These are phyloP conservation scores for Pseudolycoriella hygida DNA, from an alignment of 2,888 invertebrate species.

Conservation along the genomic window DNA sequence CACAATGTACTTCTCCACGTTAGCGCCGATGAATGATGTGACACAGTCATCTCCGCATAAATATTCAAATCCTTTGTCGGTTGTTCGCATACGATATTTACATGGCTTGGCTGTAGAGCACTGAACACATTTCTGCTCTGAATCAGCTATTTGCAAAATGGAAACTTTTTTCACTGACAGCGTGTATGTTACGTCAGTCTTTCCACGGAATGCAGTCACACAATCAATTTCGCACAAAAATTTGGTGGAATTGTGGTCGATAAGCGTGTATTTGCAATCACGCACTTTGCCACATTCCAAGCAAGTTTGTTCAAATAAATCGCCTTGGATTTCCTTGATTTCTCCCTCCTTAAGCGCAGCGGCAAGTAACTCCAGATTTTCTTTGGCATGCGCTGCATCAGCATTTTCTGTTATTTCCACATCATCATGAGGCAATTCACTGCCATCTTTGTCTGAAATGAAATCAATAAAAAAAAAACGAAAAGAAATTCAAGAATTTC, in stretches of 20 bases:
- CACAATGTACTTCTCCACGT: slow-evolving; percentile 35
- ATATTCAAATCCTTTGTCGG: slow-evolving; percentile 32
- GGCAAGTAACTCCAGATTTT: neutral
- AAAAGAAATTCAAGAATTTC: neutral
- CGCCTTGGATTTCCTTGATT: slow-evolving; percentile 29
- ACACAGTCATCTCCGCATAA: slow-evolving; percentile 35
- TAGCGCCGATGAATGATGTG: slow-evolving; percentile 34
- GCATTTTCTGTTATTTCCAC: slow-evolving; percentile 16
- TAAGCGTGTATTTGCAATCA: slow-evolving; percentile 25
- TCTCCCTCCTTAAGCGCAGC: slow-evolving; percentile 21
- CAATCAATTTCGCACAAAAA: slow-evolving; percentile 35
- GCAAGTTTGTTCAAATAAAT: slow-evolving; percentile 25
- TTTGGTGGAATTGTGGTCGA: slow-evolving; percentile 20
- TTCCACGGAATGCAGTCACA: slow-evolving; percentile 28
- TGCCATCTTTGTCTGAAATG: slow-evolving; percentile 31
- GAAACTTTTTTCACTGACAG: slow-evolving; percentile 20
- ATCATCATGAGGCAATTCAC: slow-evolving; percentile 21
- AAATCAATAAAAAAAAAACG: too few relatives aligned
- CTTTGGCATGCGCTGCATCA: slow-evolving; percentile 19
- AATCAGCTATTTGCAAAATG: slow-evolving; percentile 22
- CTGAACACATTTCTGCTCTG: slow-evolving; percentile 18
- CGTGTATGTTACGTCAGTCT: slow-evolving; percentile 22
- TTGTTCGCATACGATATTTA: slow-evolving; percentile 23
- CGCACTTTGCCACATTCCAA: slow-evolving; percentile 28
- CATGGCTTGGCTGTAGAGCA: slow-evolving; percentile 21